These are phyloP conservation scores for Actinernus sp. DNA, from an alignment of 92 coral and sea anemone genomes.

Conservation along the genomic window DNA sequence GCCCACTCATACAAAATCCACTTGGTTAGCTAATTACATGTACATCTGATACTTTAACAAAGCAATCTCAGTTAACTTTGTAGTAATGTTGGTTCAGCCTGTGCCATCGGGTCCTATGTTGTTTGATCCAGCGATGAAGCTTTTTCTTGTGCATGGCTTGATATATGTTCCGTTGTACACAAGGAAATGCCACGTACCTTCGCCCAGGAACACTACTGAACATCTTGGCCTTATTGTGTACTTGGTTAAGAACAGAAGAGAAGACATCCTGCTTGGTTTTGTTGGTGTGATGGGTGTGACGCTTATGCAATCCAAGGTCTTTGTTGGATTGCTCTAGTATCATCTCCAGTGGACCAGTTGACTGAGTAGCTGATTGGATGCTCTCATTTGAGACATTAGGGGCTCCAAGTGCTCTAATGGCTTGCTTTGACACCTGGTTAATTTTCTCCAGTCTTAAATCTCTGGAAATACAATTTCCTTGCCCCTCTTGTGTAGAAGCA, in stretches of 20 bases:
- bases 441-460: conserved; percentile 40
- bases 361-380: conserved; percentile 17
- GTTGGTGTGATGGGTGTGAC: conserved; percentile 45
- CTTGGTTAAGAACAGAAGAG: conserved; percentile 16
- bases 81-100: conserved; percentile 16
- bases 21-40: too few species aligned
- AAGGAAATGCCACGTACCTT: conserved; percentile 37
- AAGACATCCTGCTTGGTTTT: conserved; percentile 4
- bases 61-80: conserved; percentile 4
- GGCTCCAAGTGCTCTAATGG: conserved; percentile 43
- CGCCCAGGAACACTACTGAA: conserved; percentile 37
- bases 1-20: too few species aligned
- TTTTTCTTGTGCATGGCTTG: not conserved
- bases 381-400: conserved; percentile 40
- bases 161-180: conserved; percentile 7
- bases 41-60: too few species aligned
- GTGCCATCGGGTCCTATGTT: conserved; percentile 21
- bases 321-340: conserved; percentile 23
- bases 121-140: conserved; percentile 22
- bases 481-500: conserved; percentile 28
- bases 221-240: conserved; percentile 15
- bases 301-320: conserved; percentile 13
- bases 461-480: conserved; percentile 57
- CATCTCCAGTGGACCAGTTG: conserved; percentile 41
- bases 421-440: conserved; percentile 50